These are phyloP conservation scores for Stichodactyla helianthus DNA, from an alignment of 64 coral and sea anemone genomes.

Conservation along the genomic window DNA sequence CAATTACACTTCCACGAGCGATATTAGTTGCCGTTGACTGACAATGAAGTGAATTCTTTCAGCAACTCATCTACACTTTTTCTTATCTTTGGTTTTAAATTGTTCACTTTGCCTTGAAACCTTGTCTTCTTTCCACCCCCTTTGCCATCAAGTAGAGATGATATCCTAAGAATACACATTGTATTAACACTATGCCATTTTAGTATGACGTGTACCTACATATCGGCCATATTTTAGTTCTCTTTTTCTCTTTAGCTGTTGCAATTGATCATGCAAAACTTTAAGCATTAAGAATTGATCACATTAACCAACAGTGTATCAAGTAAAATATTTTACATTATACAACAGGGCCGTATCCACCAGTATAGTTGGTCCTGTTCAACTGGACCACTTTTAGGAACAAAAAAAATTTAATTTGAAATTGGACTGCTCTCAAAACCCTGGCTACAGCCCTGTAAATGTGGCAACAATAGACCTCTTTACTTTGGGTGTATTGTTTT, in stretches of 20 bases:
- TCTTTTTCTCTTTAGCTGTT: not conserved
- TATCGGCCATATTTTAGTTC: not conserved
- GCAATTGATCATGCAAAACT: too few species aligned
- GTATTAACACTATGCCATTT: not conserved
- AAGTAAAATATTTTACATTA: too few species aligned
- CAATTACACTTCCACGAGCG: not conserved
- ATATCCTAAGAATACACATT: conserved; percentile 35
- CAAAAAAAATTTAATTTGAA: too few species aligned
- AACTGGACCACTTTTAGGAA: too few species aligned
- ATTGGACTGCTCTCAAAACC: too few species aligned
- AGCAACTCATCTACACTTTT: conserved; percentile 60
- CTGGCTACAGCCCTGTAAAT: too few species aligned
- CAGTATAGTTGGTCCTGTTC: too few species aligned
- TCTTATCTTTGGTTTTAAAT: conserved; percentile 70
- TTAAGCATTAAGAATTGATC: too few species aligned
- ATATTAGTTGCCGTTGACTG: not conserved
- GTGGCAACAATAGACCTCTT: too few species aligned
- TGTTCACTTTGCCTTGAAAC: conserved; percentile 78
- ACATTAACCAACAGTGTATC: too few species aligned
- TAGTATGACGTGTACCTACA: not conserved
- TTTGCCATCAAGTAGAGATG: conserved; percentile 65
- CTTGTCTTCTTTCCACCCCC: conserved; percentile 78
- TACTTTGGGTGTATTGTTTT: too few species aligned
- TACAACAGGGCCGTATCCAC: too few species aligned
- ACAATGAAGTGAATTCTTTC: conserved; percentile 38